Base-by-base conservation (phyloP, 1,140 invertebrate species). In the Apis cerana region DNA sequence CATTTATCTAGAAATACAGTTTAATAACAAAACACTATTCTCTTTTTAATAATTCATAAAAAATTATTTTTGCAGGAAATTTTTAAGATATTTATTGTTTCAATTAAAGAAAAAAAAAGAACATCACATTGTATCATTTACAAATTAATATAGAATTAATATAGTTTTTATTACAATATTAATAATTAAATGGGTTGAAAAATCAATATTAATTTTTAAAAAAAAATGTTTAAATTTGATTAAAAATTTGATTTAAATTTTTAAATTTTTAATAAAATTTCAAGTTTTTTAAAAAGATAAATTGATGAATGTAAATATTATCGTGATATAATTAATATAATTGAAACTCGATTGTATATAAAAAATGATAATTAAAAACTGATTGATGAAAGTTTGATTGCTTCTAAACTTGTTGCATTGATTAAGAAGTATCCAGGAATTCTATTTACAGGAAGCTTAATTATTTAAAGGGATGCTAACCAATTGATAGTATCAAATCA, bases 361-460 rank as follows among this genome's bases (percentile, higher is more conserved):
- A 9, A 9, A 65, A 61, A 65, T 54, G 61, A 8, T 75, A 75
- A 65, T 19, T 23, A 21, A 76, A 65, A 61, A 43, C 61, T 76
- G 61, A 76, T 27, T 65, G 62, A 76, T 65, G 50, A 50, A 52
- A 65, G 27, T 19, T 50, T 76, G 23, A 76, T 76, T 76, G 61
- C 75, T 65, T 76, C 23, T 65, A 76, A 76, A 76, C 61, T 76
- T 76, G 61, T 50, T 33, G 74, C 74, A 48, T 64, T 54, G 50
- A 76, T 65, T 61, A 43, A 19, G 2, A 43, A 19, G 2, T n/a
- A 59, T 3, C 69, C 69, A 13, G 17, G 15, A 76, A 54, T 61
- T 52, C 15, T 76, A 15, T 33, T 52, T 65, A 23, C 27, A 50
- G 3, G 19, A 9, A 48, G 56, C 9, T 13, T 23, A 56, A 76